Evolutionary conservation across 1,140 invertebrate genomes (phyloP), one percentile per base, ranked within the genome.

Genomic region (Zeugodacus cucurbitae): DNA sequence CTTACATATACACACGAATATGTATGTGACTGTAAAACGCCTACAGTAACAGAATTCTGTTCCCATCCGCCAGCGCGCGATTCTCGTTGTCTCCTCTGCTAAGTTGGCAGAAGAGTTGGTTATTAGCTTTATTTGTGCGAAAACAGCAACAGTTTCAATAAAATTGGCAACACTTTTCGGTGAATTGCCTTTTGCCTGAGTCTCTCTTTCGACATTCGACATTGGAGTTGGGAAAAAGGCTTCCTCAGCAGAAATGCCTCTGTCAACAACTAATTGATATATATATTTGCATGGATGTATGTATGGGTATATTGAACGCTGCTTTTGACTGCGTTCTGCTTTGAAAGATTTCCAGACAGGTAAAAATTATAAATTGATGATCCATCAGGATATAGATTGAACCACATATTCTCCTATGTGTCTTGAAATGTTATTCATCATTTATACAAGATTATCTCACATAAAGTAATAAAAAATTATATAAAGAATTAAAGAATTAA

Each of bases 61-160:
- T 48, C 41, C 67, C 34, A 44, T 14, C 5, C n/a, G 22, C 74
- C 20, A 44, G n/a, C 41, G n/a, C 41, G 20, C 41, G 44, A n/a
- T 48, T 48, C 6, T 48, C 41, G 20, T 67, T 32, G 58, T 14
- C 5, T 48, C 41, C 34, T 41, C 22, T 82, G 41, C 8, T n/a
- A n/a, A 82, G 74, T 78, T 44, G 37, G 70, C 37, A 41, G 4
- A 22, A 20, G 74, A 82, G 74, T 82, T 82, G 41, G 74, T 48
- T 44, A 82, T 82, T 82, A 82, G 74, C 74, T 82, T 82, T 82
- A 82, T 82, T 82, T 82, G 74, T 22, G n/a, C 14, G 41, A 82
- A 82, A 82, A 34, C 41, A 82, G 41, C 74, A 82, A 82, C 74
- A 82, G 74, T 26, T 82, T 54, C 74, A 11, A 82, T 82, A 82